Evolutionary conservation across 2,888 invertebrate genomes (phyloP), one percentile per base, ranked within the genome.

Genomic region (Drosophila koepferae): DNA sequence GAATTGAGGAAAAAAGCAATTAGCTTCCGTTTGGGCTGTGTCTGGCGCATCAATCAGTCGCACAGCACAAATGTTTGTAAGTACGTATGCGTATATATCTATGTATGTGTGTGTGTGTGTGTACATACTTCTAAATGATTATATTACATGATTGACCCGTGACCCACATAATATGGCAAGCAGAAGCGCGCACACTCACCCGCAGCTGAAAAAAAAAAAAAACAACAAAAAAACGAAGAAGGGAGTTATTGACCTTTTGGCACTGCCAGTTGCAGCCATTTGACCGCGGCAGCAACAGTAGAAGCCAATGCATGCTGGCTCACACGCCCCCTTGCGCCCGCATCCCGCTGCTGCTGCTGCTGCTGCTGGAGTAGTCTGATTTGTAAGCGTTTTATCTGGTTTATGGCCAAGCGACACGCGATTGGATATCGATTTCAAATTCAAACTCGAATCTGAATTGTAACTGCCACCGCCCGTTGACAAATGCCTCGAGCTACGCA

Each of bases 351-450:
- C 10, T 23, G 23, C 56, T 40, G 36, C 10, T 23, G 23, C 56
- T 23, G 18, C 49, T 46, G 56, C 44, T 34, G 61, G 56, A 34
- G 59, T 63, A 74, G 77, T 63, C 79, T 69, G 82, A 83, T 88
- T 86, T 84, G 70, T 67, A 59, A 44, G 66, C 59, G 55, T 71
- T 80, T 80, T 70, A 80, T 56, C 77, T 80, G 84, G 63, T 89
- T 85, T 89, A 85, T 85, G 77, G 87, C 72, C 74, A 69, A 48
- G 70, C 72, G 76, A 84, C 85, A 85, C 89, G 85, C 85, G 85
- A 85, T 85, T 80, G 43, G 48, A 84, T 72, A 81, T 85, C 87
- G 87, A 41, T 38, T 55, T 55, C 55, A 16, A 40, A 40, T 40
- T 85, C 87, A 82, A 40, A 7, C n/a, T 49, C 31, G 31, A 49